Evolutionary conservation across 2,797 vertebrate species (phyloP), one percentile per base, ranked within the genome.

Genomic region (Helarctos malayanus): DNA sequence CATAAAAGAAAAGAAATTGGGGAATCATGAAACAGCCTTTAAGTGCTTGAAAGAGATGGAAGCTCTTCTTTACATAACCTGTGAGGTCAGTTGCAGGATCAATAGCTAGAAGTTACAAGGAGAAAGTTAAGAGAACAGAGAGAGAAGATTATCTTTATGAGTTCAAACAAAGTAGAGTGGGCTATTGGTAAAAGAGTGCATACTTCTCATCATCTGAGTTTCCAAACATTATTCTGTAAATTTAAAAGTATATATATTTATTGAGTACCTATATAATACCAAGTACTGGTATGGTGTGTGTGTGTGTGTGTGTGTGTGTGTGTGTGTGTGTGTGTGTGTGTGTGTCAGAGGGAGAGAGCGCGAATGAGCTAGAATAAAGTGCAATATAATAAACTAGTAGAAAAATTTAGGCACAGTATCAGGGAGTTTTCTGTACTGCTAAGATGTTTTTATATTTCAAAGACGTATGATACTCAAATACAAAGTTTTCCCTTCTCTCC

Each of bases 401-500:
- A 84, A 84, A 59, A 87, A 68, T 45, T 14, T 41, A 59, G 32
- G 5, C 1, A 41, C 1, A 45, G 8, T 81, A 32, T 29, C 76
- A 10, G 35, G n/a, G 3, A 27, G 76, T 85, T 93, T 73, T 88
- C 21, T 76, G 41, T 4, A 68, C 12, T 47, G 2, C 38, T 68
- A 47, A 54, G 6, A 23, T 94, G 25, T 56, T 47, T 41, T 91
- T 89, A 29, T 47, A 47, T 52, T 29, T 94, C 78, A 91, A 35
- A 85, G 45, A 83, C 1, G 7, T 71, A n/a, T 59, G 68, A 75
- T n/a, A 80, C 25, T 89, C 52, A 91, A 65, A 80, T 56, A 59
- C 4, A 75, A 65, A n/a, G 11, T 38, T 73, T 89, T 87, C n/a
- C 32, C 49, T 87, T 94, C 35, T 93, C 27, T 96, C 32, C 38